Evolutionary conservation across 2,888 invertebrate species (phyloP).

Genomic region (Drosophila nr. fundita): DNA sequence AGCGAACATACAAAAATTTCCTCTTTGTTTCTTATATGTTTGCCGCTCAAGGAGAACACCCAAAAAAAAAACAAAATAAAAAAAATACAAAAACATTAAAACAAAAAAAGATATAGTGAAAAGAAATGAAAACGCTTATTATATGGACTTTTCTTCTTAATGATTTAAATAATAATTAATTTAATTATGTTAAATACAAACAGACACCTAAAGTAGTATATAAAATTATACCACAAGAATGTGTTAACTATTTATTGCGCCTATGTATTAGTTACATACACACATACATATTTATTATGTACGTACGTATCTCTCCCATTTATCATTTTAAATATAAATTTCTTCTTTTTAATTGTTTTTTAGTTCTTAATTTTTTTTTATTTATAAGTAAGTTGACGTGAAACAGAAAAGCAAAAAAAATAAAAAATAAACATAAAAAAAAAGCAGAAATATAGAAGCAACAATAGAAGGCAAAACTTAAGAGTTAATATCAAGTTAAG

Average conservation of each 20-base stretch:
- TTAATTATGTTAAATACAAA: constrained; percentile 49
- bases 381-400: constrained; percentile 9
- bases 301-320: constrained; percentile 5
- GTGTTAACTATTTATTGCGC: constrained; percentile 43
- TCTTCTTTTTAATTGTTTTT: constrained; percentile 4
- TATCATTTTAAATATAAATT: background rate
- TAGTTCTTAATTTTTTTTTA: constrained; percentile 9
- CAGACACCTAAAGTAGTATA: constrained; percentile 12
- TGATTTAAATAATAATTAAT: constrained; percentile 55
- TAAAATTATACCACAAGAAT: constrained; percentile 23
- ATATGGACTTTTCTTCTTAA: constrained; percentile 71
- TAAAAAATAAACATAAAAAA: background rate
- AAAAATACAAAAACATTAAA: constrained; percentile 5
- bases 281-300: constrained; percentile 17
- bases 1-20: background rate
- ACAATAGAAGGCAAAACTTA: background rate
- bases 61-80: background rate
- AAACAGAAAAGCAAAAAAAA: background rate
- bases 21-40: background rate
- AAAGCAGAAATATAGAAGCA: background rate
- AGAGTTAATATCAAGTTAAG: constrained; percentile 42
- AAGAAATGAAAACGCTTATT: constrained; percentile 73
- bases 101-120: constrained; percentile 54
- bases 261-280: constrained; percentile 26
- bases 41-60: background rate